A percentile compares a stretch with the other conserved stretches of the same genome.
phyloP scores from a whole-genome alignment of 1,140 invertebrate species.

The Caenorhabditis inopinata region DNA sequence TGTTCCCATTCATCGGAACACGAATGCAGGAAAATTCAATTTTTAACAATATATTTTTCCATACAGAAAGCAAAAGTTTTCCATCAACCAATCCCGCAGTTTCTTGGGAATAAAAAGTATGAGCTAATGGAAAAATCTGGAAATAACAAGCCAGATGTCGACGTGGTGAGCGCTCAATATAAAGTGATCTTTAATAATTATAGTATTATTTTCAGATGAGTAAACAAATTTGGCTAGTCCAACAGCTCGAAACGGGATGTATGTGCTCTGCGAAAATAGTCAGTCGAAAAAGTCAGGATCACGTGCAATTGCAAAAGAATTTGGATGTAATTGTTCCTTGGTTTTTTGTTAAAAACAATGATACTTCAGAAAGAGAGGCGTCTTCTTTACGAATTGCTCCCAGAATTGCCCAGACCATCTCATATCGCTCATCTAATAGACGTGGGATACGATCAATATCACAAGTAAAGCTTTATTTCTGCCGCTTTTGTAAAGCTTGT shows the following conservation, averaged over 20 bases:
- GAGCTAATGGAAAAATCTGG: too few species aligned
- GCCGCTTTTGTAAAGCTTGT: too few species aligned
- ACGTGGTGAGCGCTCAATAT: too few species aligned
- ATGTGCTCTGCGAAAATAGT: neutral
- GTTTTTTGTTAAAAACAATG: neutral
- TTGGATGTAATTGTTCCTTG: neutral
- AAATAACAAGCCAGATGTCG: too few species aligned
- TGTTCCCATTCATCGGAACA: too few species aligned
- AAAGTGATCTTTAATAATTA: too few species aligned
- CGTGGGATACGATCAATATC: neutral
- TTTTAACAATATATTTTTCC: too few species aligned
- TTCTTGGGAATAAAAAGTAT: too few species aligned
- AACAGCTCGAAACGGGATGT: neutral
- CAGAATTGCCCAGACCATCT: neutral
- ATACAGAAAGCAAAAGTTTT: too few species aligned
- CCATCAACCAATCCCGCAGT: too few species aligned
- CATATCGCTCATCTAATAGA: neutral
- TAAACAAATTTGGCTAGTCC: conserved; percentile 21
- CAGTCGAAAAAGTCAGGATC: neutral
- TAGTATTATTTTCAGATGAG: neutral
- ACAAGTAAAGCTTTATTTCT: too few species aligned
- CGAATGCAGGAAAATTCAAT: too few species aligned
- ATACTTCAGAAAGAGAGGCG: neutral
- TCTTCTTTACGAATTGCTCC: neutral
- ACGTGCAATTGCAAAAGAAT: neutral